A percentile compares a stretch with the other conserved stretches of the same genome.
Evolutionary conservation across 2,888 invertebrate genomes (phyloP).

Genomic region (Ochropacha duplaris): DNA sequence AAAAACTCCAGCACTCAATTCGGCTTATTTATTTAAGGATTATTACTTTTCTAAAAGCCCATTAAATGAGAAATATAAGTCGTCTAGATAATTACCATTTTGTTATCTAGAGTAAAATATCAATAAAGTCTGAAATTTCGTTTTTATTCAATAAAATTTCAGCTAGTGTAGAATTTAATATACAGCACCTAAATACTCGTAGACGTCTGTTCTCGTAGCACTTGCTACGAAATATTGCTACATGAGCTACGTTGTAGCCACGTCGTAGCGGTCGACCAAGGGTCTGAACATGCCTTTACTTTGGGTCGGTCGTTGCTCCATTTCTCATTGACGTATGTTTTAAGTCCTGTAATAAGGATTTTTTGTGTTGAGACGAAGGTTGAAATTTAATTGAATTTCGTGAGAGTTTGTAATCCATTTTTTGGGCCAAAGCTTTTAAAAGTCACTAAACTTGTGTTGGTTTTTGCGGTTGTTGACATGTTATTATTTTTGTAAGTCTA

Average conservation of each 20-base stretch:
- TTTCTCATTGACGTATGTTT: slow-evolving; percentile 3
- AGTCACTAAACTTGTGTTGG: neutral
- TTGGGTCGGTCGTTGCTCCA: neutral
- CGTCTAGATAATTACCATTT: neutral
- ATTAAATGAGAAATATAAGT: neutral
- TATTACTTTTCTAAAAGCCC: neutral
- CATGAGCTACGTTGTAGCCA: neutral
- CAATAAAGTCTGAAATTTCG: neutral
- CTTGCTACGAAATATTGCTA: neutral
- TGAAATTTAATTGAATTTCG: slow-evolving; percentile 1
- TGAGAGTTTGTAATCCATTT: neutral
- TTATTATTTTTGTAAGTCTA: neutral
- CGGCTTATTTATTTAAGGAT: neutral
- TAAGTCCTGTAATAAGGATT: neutral
- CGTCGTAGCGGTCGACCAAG: neutral
- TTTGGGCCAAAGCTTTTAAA: neutral
- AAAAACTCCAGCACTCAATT: neutral
- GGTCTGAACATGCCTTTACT: neutral
- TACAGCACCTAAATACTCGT: neutral
- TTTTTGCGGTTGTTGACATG: neutral
- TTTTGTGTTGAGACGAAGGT: neutral
- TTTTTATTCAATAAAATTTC: neutral
- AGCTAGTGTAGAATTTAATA: neutral
- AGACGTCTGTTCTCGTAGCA: neutral
- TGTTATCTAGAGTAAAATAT: neutral